Base-by-base conservation (phyloP, 2,113 vertebrate genomes). In the Pachycephala philippinensis region DNA sequence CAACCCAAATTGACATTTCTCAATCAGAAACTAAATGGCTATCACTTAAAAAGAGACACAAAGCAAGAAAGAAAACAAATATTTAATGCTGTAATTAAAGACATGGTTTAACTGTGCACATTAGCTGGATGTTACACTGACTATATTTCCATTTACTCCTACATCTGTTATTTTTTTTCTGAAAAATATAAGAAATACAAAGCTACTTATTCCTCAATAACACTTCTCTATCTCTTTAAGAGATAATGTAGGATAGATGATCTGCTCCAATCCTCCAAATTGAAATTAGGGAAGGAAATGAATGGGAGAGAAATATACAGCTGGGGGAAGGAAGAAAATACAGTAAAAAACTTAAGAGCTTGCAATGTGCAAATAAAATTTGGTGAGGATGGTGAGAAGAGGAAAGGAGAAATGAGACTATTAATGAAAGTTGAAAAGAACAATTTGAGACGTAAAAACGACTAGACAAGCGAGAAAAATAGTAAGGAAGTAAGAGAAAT, bases 391-490 rank as follows among this genome's bases (percentile, higher is more conserved):
- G 65, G 22, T 75, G 39, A 92, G 71, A 92, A 69, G 23, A 77
- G 39, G 17, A 21, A 94, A 74, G 11, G 27, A 84, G 57, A 69
- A 92, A 39, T 37, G 14, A 75, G 24, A 80, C 66, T 78, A 66
- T 56, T 93, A 90, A 90, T 52, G 10, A 28, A 77, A 88, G 79
- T 44, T 78, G 88, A 90, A 88, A 92, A 94, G 54, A 35, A 24
- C 2, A 74, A 90, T 53, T 42, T 24, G 72, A 96, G 64, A 40
- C 49, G 44, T 56, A 65, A 90, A 90, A 93, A 64, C 0, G 6
- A 71, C 71, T 94, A 93, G 92, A 90, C 64, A 92, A 89, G 68
- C 13, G 14, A 94, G 33, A 90, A 92, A 83, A 96, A 11, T 30
- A 28, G 19, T 45, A 74, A 81, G 40, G 39, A 90, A 75, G 37